Evolutionary conservation across 2,113 vertebrate species (phyloP).

Genomic region (Myotis brandtii): DNA sequence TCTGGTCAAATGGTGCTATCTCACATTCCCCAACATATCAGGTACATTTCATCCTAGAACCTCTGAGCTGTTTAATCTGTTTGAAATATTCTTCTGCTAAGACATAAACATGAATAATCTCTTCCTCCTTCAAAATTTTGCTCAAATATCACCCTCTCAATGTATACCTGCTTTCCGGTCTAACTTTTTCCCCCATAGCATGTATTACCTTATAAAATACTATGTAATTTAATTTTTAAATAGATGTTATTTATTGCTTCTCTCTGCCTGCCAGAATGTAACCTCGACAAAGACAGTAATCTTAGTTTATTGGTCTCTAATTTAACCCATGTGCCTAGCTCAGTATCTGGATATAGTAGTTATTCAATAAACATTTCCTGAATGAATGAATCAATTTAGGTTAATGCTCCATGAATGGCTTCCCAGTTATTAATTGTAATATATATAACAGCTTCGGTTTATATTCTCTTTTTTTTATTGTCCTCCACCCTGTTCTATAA

Average conservation of each 20-base stretch:
- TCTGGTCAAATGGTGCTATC: not conserved
- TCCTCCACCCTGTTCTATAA: not conserved
- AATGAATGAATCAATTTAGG: constrained; percentile 4
- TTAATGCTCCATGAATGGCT: not conserved
- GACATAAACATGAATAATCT: not conserved
- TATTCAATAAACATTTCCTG: not conserved
- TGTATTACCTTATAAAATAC: not conserved
- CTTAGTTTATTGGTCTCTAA: constrained; percentile 4
- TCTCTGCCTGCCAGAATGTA: not conserved
- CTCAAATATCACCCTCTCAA: not conserved
- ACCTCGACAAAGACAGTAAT: not conserved
- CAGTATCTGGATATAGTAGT: not conserved
- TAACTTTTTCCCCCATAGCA: not conserved
- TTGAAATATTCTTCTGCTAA: not conserved
- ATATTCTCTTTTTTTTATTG: not conserved
- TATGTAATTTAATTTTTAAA: not conserved
- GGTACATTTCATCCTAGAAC: not conserved
- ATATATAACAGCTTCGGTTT: not conserved
- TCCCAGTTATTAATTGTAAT: not conserved
- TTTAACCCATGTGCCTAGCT: not conserved
- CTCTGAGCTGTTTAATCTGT: not conserved
- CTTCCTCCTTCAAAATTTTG: not conserved
- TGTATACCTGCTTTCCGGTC: not conserved
- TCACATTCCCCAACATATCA: not conserved
- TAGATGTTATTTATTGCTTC: not conserved